phyloP scores from a whole-genome alignment of 1,140 invertebrate genomes.

The Arion vulgaris region DNA sequence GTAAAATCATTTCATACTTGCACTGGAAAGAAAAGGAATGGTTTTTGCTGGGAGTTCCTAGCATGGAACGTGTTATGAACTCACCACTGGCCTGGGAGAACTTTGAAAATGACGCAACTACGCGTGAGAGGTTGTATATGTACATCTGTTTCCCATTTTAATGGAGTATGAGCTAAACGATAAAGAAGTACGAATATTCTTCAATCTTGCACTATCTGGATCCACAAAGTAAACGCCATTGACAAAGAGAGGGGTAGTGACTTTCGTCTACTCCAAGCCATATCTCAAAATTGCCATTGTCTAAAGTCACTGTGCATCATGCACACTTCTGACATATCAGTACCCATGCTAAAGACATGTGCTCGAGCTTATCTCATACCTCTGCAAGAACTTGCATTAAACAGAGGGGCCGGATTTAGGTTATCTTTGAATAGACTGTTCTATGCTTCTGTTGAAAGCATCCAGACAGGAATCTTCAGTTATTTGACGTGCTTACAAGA shows the following conservation, averaged over 20 bases:
- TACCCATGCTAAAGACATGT: not conserved
- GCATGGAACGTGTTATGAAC: conserved; percentile 13
- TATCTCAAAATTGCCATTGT: conserved; percentile 2
- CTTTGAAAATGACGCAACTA: conserved; percentile 29
- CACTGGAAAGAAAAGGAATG: conserved; percentile 30
- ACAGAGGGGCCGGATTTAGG: not conserved
- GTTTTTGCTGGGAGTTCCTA: not conserved
- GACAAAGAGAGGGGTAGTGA: not conserved
- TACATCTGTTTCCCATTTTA: conserved; percentile 19
- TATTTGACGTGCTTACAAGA: not conserved
- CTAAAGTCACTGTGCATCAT: conserved; percentile 11
- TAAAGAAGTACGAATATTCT: conserved; percentile 13
- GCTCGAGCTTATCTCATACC: not conserved
- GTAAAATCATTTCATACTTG: conserved; percentile 23
- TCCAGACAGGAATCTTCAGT: conserved; percentile 3
- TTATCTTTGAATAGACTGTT: conserved; percentile 16
- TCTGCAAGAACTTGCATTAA: not conserved
- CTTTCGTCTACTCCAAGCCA: not conserved
- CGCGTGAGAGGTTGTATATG: conserved; percentile 16
- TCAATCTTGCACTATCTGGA: conserved; percentile 25
- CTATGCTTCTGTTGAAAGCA: conserved; percentile 16
- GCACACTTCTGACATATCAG: conserved; percentile 25
- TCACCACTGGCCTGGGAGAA: conserved; percentile 24
- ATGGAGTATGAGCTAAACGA: conserved; percentile 9
- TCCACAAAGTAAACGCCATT: not conserved